Evolutionary conservation across 2,888 invertebrate genomes (phyloP), one percentile per base, ranked within the genome.

Genomic region (Plebejus argus): DNA sequence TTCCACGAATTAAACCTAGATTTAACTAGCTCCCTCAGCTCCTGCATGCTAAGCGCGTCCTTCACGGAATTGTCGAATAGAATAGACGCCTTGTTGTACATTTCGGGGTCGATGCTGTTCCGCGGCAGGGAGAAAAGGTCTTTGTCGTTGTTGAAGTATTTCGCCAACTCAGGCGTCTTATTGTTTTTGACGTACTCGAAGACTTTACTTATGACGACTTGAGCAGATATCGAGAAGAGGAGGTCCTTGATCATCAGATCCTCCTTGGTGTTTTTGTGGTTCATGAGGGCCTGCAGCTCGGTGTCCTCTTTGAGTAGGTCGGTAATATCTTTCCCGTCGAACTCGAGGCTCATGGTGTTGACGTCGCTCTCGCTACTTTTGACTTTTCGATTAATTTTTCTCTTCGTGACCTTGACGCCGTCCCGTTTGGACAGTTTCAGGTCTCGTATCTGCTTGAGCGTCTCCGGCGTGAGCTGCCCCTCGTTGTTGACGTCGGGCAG

Each of bases 401-500:
- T 88, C 79, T 94, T 94, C 28, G 93, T 93, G 0, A 94, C 92
- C 83, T 93, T 94, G 18, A 93, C 87, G 74, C 83, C 88, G 82
- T 93, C 93, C 49, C 91, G 90, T 76, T 92, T 94, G 79, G 83
- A 91, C 5, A 92, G 79, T 80, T 93, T 92, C 1, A 94, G 79
- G 81, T 94, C 94, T 0, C 94, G 85, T 7, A 94, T 93, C 77
- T 94, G 94, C 85, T 90, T 93, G 3, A 94, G 79, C 0, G 94
- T 94, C 82, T 94, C 94, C 0, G 93, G 94, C 0, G 94, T 93
- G 0, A 94, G 77, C 79, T 94, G 93, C 0, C 91, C 88, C 80
- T 93, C 94, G 76, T 86, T 90, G 49, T 88, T 90, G 0, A 89
- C 89, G 23, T 92, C 93, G 0, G 93, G 93, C 3, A 93, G 49